These are phyloP conservation scores for Nephrotoma flavescens DNA, from an alignment of 2,888 invertebrate species.

Conservation along the genomic window DNA sequence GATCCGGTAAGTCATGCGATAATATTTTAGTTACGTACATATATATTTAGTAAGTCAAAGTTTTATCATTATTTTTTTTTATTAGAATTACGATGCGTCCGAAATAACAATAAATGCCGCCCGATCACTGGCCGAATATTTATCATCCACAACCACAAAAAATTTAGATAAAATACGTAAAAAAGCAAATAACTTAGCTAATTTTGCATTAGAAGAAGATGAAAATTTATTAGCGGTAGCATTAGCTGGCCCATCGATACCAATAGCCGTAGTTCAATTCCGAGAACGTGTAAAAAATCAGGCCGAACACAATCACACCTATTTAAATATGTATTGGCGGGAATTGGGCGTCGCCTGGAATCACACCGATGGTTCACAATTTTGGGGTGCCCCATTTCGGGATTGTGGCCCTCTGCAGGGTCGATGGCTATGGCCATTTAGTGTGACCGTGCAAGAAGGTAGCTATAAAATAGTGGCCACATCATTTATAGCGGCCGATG, in stretches of 20 bases:
- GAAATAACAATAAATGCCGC: constrained; percentile 30
- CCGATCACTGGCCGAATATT: constrained; percentile 28
- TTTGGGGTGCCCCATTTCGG: constrained; percentile 32
- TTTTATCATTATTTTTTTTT: constrained; percentile 6
- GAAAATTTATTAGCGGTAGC: constrained; percentile 31
- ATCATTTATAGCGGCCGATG: constrained; percentile 41
- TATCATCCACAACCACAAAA: constrained; percentile 20
- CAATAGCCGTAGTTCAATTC: constrained; percentile 33
- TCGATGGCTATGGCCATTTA: constrained; percentile 33
- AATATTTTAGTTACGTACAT: background rate
- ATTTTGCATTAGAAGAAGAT: constrained; percentile 28
- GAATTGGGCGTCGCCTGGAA: constrained; percentile 32
- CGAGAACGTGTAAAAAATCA: constrained; percentile 27
- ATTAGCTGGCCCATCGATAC: constrained; percentile 30
- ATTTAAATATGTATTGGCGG: constrained; percentile 31
- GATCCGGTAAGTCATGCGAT: constrained; percentile 26
- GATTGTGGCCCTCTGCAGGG: constrained; percentile 30
- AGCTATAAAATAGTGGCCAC: constrained; percentile 43
- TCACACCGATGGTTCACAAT: constrained; percentile 27
- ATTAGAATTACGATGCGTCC: constrained; percentile 28
- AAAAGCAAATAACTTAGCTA: constrained; percentile 29
- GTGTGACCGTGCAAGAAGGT: constrained; percentile 28
- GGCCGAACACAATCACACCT: constrained; percentile 27
- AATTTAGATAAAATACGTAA: constrained; percentile 24
- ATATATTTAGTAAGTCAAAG: background rate